A percentile compares a stretch with the other conserved stretches of the same genome.
These are phyloP conservation scores for Falco cherrug DNA, from an alignment of 2,797 vertebrate genomes.

Conservation along the genomic window DNA sequence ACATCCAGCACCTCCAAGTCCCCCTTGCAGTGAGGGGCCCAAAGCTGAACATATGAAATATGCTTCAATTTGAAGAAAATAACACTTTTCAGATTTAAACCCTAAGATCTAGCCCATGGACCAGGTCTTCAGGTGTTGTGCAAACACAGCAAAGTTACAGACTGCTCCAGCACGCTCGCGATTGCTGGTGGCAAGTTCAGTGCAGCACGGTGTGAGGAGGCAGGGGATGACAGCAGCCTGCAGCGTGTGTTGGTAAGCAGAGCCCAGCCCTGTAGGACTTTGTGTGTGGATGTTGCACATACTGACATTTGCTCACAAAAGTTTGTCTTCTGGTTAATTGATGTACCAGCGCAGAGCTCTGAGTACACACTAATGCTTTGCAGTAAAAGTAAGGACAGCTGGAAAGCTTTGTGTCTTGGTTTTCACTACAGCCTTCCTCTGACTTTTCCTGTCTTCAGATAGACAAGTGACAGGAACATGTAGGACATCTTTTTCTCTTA, in stretches of 20 bases:
- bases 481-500: neutral
- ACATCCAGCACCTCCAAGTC: no score
- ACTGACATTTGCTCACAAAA: neutral
- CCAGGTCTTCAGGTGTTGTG: neutral
- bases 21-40: no score
- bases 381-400: neutral
- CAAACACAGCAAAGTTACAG: neutral
- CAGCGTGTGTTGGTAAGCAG: neutral
- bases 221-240: rapidly evolving
- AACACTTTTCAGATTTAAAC: neutral
- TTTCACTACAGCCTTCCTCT: neutral
- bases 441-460: neutral
- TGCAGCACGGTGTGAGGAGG: neutral
- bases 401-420: neutral
- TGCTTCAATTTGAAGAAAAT: neutral
- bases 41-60: neutral
- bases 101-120: neutral
- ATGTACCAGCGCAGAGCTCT: neutral
- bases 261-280: neutral
- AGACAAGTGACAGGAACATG: neutral
- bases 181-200: neutral
- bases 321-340: neutral
- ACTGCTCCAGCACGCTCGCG: neutral
- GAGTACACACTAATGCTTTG: neutral
- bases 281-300: neutral